A percentile compares a stretch with the other conserved stretches of the same genome.
These are phyloP conservation scores for Chitala chitala DNA, from an alignment of 2,113 vertebrate genomes.

Conservation along the genomic window DNA sequence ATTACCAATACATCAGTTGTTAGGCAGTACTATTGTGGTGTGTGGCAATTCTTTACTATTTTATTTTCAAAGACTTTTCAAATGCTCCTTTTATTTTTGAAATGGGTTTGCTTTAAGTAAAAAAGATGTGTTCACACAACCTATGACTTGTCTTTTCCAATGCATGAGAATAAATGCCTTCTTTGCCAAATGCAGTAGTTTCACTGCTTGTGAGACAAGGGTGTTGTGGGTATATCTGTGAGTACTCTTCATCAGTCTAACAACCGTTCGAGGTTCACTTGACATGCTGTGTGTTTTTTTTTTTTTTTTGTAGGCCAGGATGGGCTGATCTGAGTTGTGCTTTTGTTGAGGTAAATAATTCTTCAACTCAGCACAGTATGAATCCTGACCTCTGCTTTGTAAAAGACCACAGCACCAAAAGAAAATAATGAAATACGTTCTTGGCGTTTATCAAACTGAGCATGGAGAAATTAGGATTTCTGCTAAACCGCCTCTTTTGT, in stretches of 20 bases:
- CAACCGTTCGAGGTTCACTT: background rate
- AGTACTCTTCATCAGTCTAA: background rate
- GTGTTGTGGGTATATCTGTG: background rate
- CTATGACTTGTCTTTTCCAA: constrained; percentile 60
- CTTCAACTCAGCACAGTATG: background rate
- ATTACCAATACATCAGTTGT: constrained; percentile 37
- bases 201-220: background rate
- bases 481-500: background rate
- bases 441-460: background rate
- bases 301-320: background rate
- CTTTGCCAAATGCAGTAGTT: constrained; percentile 8
- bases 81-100: constrained; percentile 39
- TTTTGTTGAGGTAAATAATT: background rate
- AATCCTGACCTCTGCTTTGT: background rate
- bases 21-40: constrained; percentile 53
- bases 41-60: constrained; percentile 56
- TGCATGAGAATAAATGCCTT: constrained; percentile 47
- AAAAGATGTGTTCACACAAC: constrained; percentile 50
- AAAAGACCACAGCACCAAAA: too few relatives aligned
- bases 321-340: background rate
- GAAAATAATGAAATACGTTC: background rate
- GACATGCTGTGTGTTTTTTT: background rate
- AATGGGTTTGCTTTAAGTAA: constrained; percentile 36
- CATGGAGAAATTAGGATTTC: background rate
- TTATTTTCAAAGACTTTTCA: constrained; percentile 40